A percentile compares a stretch with the other conserved stretches of the same genome.
These are phyloP conservation scores for Rhinolophus sinicus DNA, from an alignment of 2,113 vertebrate species.

Conservation along the genomic window DNA sequence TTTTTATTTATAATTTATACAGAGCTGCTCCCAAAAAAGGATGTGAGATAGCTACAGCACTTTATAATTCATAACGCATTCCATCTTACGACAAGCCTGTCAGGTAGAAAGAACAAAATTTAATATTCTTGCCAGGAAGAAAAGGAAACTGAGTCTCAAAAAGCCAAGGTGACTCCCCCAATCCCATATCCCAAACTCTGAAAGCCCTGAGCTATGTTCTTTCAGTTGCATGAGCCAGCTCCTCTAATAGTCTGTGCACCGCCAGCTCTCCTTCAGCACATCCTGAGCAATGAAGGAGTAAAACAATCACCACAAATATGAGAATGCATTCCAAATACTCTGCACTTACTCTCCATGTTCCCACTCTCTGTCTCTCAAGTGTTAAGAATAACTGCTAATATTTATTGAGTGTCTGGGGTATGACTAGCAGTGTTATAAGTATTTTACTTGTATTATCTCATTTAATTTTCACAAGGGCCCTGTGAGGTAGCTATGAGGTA, in stretches of 20 bases:
- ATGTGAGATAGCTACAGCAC: conserved; percentile 1
- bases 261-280: neutral
- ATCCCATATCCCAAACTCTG: neutral
- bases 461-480: neutral
- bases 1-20: conserved; percentile 77
- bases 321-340: neutral
- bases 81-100: conserved; percentile 29
- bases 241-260: neutral
- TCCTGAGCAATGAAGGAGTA: neutral
- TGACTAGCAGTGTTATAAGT: neutral
- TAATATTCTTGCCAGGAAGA: neutral
- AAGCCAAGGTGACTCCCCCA: neutral
- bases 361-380: neutral
- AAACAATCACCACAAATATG: neutral
- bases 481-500: neutral
- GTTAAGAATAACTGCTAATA: neutral
- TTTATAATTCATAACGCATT: conserved; percentile 72
- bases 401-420: neutral
- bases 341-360: neutral
- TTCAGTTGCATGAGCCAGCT: neutral
- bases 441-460: neutral
- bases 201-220: neutral
- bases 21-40: conserved; percentile 55
- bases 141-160: conserved; percentile 38
- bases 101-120: conserved; percentile 5